Percentiles rank a stretch among this genome's conserved stretches.
phyloP scores from a whole-genome alignment of 2,113 vertebrate species.

The Sturnus vulgaris region DNA sequence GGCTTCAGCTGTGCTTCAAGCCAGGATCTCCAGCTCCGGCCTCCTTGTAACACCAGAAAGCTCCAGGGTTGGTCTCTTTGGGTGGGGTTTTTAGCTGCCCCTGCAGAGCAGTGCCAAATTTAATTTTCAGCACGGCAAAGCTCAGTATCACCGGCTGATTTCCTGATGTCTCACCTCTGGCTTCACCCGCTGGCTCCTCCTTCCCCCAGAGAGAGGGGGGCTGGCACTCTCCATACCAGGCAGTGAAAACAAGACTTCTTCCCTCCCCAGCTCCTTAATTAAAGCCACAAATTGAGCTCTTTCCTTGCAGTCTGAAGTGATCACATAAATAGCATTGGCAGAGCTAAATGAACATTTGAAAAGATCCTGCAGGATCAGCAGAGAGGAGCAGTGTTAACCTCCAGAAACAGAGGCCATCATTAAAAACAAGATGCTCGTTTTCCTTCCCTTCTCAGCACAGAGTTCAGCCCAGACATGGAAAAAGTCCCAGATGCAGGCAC shows the following conservation, averaged over 20 bases:
- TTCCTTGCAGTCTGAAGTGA: neutral
- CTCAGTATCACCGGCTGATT: neutral
- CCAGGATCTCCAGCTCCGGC: neutral
- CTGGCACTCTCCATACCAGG: neutral
- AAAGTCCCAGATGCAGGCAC: neutral
- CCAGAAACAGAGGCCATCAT: neutral
- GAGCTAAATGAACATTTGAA: neutral
- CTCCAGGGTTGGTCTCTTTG: neutral
- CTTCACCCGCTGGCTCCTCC: neutral
- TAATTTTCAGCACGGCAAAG: neutral
- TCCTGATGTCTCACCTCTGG: neutral
- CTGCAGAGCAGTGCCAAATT: neutral
- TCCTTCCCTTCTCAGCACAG: neutral
- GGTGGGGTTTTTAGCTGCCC: neutral
- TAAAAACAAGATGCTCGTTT: neutral
- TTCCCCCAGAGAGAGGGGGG: neutral
- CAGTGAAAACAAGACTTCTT: neutral
- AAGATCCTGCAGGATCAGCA: conserved; percentile 2
- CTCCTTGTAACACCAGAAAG: neutral
- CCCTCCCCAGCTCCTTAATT: neutral
- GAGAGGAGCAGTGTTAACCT: neutral
- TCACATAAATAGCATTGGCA: neutral
- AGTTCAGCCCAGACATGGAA: neutral
- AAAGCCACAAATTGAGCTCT: neutral
- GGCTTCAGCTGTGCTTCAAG: neutral